These are phyloP conservation scores for Octopus bimaculoides DNA, from an alignment of 1,140 invertebrate species.

Conservation along the genomic window DNA sequence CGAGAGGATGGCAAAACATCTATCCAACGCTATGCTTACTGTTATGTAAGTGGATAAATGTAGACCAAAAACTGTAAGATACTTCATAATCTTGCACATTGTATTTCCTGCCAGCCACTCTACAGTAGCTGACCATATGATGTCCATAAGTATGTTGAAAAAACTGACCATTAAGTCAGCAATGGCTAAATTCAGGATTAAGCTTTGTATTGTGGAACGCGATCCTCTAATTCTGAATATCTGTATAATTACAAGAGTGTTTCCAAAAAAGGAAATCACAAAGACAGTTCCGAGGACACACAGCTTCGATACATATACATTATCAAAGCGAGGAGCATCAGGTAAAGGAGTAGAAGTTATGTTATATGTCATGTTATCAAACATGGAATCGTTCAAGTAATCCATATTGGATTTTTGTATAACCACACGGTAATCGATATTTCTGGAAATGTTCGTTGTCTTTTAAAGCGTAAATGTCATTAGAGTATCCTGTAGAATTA, in stretches of 20 bases:
- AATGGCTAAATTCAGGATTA: constrained; percentile 69
- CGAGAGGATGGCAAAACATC: constrained; percentile 75
- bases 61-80: constrained; percentile 62
- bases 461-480: neutral
- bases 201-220: constrained; percentile 70
- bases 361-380: neutral
- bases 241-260: constrained; percentile 72
- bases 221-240: constrained; percentile 63
- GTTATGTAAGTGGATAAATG: constrained; percentile 82
- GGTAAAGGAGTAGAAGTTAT: neutral
- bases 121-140: constrained; percentile 74
- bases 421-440: neutral
- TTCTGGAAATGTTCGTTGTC: neutral
- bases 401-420: neutral
- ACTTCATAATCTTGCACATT: constrained; percentile 79
- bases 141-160: constrained; percentile 77
- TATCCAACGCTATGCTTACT: constrained; percentile 77
- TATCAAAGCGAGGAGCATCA: constrained; percentile 33
- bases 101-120: constrained; percentile 76
- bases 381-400: neutral
- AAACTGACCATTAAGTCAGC: constrained; percentile 76
- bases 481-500: neutral
- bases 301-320: constrained; percentile 63
- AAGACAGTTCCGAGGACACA: constrained; percentile 69
- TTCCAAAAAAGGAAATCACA: constrained; percentile 70